phyloP scores from a whole-genome alignment of 2,888 invertebrate species.

The Platycheirus albimanus region DNA sequence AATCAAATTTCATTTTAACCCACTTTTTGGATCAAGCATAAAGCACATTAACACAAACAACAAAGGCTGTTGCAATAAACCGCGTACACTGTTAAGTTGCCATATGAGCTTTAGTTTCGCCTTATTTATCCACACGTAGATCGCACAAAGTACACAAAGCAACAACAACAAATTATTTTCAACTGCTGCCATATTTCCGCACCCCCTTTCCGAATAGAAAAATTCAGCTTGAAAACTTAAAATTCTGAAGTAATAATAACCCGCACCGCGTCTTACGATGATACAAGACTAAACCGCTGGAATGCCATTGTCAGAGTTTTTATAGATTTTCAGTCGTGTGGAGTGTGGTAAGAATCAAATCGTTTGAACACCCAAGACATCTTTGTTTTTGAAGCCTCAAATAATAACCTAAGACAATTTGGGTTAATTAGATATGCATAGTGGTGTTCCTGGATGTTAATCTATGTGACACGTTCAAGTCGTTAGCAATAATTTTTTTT shows the following conservation, averaged over 20 bases:
- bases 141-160: slow-evolving; percentile 19
- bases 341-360: slow-evolving; percentile 12
- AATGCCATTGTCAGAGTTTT: slow-evolving; percentile 46
- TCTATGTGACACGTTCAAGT: slow-evolving; percentile 61
- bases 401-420: slow-evolving; percentile 67
- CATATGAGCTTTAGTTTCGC: slow-evolving; percentile 77
- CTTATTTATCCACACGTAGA: slow-evolving; percentile 63
- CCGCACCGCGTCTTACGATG: slow-evolving; percentile 31
- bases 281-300: slow-evolving; percentile 40
- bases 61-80: slow-evolving; percentile 79
- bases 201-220: too few relatives aligned
- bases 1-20: slow-evolving; percentile 13
- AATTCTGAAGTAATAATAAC: not conserved
- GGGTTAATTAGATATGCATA: slow-evolving; percentile 38
- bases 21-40: slow-evolving; percentile 80
- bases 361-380: not conserved
- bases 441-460: slow-evolving; percentile 14
- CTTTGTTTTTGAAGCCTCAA: slow-evolving; percentile 12
- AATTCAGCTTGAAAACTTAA: too few relatives aligned
- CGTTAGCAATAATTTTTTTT: slow-evolving; percentile 28
- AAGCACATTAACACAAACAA: slow-evolving; percentile 79
- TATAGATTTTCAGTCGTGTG: slow-evolving; percentile 57
- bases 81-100: slow-evolving; percentile 80
- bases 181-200: slow-evolving; percentile 37
- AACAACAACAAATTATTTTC: slow-evolving; percentile 53